Conservation (phyloP, 2,888 invertebrate genomes). For the Deladenus siricidicola region DNA sequence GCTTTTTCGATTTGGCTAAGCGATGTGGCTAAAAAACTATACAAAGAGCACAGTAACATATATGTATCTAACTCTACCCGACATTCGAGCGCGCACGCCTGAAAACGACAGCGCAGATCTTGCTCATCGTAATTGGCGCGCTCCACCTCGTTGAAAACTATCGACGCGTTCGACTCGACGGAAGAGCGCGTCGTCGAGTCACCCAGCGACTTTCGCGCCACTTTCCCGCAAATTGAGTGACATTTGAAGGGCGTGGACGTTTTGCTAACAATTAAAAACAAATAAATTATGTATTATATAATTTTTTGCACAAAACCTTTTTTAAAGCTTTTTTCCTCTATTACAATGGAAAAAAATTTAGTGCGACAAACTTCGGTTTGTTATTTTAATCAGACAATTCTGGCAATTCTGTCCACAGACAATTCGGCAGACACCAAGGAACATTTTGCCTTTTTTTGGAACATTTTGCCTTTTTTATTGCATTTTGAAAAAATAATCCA, state of each 20-base stretch:
- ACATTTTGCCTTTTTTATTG: too few relatives aligned
- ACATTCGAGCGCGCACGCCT: constrained; percentile 18
- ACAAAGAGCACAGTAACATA: neutral
- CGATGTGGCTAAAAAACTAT: neutral
- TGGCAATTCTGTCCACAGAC: too few relatives aligned
- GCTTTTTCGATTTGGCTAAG: neutral
- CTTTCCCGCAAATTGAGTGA: constrained; percentile 11
- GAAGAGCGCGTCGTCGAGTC: neutral
- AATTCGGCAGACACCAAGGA: too few relatives aligned
- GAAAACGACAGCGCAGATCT: constrained; percentile 23
- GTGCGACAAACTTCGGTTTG: neutral
- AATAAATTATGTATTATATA: neutral
- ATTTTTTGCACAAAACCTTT: neutral
- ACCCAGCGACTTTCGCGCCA: constrained; percentile 15
- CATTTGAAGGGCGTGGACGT: constrained; percentile 13
- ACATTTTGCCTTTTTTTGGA: too few relatives aligned
- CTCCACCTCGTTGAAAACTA: constrained; percentile 9
- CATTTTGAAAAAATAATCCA: too few relatives aligned
- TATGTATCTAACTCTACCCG: too few relatives aligned
- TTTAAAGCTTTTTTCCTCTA: neutral
- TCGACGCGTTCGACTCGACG: constrained; percentile 17
- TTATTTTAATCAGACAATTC: neutral
- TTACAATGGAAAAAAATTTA: neutral
- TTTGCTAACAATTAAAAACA: constrained; percentile 9
- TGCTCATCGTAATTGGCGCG: constrained; percentile 17